A percentile compares a stretch with the other conserved stretches of the same genome.
These are phyloP conservation scores for Microplitis mediator DNA, from an alignment of 1,140 invertebrate species.

Conservation along the genomic window DNA sequence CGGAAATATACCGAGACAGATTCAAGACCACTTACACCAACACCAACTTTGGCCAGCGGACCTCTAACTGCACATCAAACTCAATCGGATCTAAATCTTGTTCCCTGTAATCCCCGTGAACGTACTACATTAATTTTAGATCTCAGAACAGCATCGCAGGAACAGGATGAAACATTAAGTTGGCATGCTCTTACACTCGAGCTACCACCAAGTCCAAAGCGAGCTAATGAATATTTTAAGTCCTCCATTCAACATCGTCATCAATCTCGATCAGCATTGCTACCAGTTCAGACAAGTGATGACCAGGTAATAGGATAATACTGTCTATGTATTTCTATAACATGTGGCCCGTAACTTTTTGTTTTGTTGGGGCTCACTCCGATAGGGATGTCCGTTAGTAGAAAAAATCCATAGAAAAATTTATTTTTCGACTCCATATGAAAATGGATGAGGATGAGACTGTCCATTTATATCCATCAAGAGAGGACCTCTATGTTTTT, in stretches of 20 bases:
- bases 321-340: no score
- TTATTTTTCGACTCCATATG: no score
- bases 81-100: slow-evolving; percentile 23
- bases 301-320: slow-evolving; percentile 15
- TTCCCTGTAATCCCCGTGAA: slow-evolving; percentile 40
- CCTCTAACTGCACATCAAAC: slow-evolving; percentile 35
- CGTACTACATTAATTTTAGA: slow-evolving; percentile 58
- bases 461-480: no score
- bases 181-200: slow-evolving; percentile 57
- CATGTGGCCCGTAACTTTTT: no score
- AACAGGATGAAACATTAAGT: slow-evolving; percentile 52
- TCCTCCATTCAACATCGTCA: slow-evolving; percentile 25
- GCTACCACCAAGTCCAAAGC: slow-evolving; percentile 44
- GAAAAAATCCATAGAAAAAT: no score
- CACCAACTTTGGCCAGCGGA: slow-evolving; percentile 72
- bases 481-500: no score
- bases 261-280: neutral
- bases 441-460: no score
- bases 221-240: slow-evolving; percentile 38
- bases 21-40: slow-evolving; percentile 76
- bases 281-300: slow-evolving; percentile 33
- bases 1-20: slow-evolving; percentile 79
- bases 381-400: no score
- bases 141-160: slow-evolving; percentile 46
- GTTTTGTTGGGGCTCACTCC: no score